Percentiles rank a stretch among this genome's conserved stretches.
These are phyloP conservation scores for Stenodema calcarata DNA, from an alignment of 2,888 invertebrate species.

Conservation along the genomic window DNA sequence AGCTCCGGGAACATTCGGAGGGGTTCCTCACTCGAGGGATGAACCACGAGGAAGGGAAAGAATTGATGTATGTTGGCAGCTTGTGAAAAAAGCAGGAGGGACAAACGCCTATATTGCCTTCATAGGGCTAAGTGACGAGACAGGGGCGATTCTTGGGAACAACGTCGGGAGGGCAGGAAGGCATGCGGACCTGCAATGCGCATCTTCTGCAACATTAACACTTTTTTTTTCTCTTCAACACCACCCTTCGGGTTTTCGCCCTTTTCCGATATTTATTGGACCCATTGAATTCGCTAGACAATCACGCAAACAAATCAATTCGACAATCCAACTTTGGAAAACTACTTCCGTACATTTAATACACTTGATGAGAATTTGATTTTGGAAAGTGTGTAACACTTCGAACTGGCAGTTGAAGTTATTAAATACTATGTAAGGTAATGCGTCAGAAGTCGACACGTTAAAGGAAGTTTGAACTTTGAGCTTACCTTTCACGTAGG, in stretches of 20 bases:
- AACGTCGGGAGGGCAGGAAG: not conserved
- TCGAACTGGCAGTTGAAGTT: no score
- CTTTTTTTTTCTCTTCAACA: not conserved
- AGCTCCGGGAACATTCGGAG: not conserved
- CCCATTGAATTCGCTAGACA: no score
- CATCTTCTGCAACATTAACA: conserved; percentile 6
- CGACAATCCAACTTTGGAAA: no score
- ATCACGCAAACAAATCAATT: no score
- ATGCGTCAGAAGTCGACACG: no score
- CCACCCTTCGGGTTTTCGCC: not conserved
- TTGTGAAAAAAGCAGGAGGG: not conserved
- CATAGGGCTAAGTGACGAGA: not conserved
- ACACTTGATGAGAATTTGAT: no score
- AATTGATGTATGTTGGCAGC: not conserved
- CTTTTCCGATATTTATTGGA: no score
- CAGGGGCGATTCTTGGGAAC: not conserved
- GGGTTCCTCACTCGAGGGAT: not conserved
- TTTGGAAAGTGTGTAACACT: no score
- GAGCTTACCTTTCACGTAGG: no score
- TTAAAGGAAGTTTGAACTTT: no score
- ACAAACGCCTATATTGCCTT: not conserved
- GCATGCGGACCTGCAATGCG: not conserved
- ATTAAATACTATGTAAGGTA: no score
- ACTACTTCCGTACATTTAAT: no score
- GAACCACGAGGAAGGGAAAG: not conserved